Conservation (phyloP, 2,113 vertebrate species). For the Oncorhynchus tshawytscha region DNA sequence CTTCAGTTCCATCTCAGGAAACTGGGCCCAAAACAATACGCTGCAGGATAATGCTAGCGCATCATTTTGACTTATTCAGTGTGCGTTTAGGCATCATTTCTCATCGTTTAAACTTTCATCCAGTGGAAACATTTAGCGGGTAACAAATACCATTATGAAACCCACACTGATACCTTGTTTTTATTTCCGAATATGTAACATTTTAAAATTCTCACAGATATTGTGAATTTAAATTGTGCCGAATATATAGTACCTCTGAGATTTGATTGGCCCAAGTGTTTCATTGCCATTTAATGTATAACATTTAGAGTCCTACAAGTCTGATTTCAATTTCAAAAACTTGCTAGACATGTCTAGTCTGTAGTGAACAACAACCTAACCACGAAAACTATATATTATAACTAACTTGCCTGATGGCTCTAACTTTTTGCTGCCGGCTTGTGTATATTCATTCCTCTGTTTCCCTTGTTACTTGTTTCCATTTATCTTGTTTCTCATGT, state of each 20-base stretch:
- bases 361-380: too few species aligned
- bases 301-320: too few species aligned
- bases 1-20: not conserved
- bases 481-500: not conserved
- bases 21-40: not conserved
- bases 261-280: too few species aligned
- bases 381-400: not conserved
- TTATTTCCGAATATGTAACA: too few species aligned
- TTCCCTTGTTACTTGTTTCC: not conserved
- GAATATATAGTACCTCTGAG: too few species aligned
- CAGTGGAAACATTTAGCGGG: not conserved
- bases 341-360: too few species aligned
- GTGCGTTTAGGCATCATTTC: not conserved
- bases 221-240: too few species aligned
- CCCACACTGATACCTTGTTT: too few species aligned
- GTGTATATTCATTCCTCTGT: slow-evolving; percentile 27
- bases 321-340: too few species aligned
- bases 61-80: not conserved
- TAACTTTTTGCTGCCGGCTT: not conserved
- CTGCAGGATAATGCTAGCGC: not conserved
- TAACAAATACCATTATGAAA: too few species aligned
- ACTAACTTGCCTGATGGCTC: not conserved
- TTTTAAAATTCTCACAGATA: too few species aligned
- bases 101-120: not conserved
- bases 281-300: too few species aligned